Base-by-base conservation (phyloP, 2,888 invertebrate genomes). In the Odontothrips loti region DNA sequence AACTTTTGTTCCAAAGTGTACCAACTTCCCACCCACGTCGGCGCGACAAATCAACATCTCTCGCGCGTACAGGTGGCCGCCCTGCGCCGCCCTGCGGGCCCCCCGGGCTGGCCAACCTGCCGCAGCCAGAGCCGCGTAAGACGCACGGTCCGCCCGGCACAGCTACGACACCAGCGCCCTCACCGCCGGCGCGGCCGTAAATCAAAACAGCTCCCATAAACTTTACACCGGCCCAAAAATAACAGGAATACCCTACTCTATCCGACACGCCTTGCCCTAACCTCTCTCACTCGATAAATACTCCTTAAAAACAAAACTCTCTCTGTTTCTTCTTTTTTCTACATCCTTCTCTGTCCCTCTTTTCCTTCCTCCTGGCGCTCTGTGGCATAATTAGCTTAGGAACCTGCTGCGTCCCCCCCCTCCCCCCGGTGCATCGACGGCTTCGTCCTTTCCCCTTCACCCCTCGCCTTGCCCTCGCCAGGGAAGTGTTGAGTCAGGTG, bases 401-500 rank as follows among this genome's bases (percentile, higher is more conserved):
- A 75, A 23, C 68, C 68, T 27, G 68, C 68, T 75, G 68, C 23
- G 17, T 11, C 68, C 68, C 68, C 63, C 63, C 63, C n/a, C 68
- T 68, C 51, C 51, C 51, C 51, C 51, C 10, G 34, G 3, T 43
- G 34, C 34, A 43, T 10, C 51, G 20, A 48, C 51, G 51, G 51
- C 51, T n/a, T n/a, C n/a, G 34, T 2, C 58, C 58, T 17, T 15
- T 58, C 58, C 27, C 51, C 78, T n/a, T 27, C 81, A 63, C 51
- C 78, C 34, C 34, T 6, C 34, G 34, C 34, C 34, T 43, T 43
- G 27, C 78, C 80, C 8, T 10, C 79, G 47, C 29, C 68, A 27
- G 58, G 68, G 68, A 75, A 75, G 68, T 75, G 68, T 75, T 75
- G 68, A 75, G 68, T 75, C 68, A 75, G 68, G 68, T 75, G 68